Percentiles rank a stretch among this genome's conserved stretches.
Evolutionary conservation across 2,113 vertebrate genomes (phyloP).

Genomic region (Pao palembangensis): DNA sequence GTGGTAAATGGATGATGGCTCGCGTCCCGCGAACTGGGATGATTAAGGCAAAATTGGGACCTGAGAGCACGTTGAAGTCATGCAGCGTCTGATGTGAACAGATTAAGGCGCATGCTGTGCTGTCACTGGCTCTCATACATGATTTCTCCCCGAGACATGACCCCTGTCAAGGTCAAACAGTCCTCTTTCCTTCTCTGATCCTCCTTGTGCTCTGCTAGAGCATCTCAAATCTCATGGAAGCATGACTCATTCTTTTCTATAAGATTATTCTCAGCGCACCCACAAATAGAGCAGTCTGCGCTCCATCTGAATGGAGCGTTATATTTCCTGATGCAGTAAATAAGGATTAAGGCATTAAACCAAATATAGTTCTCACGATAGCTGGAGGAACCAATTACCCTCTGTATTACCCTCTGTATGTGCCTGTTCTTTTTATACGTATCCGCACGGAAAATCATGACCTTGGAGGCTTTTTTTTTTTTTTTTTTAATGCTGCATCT

Average conservation of each 20-base stretch:
- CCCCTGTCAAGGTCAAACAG: constrained; percentile 48
- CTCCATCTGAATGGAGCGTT: constrained; percentile 55
- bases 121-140: constrained; percentile 32
- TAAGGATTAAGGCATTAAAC: constrained; percentile 63
- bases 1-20: constrained; percentile 55
- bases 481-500: constrained; percentile 13
- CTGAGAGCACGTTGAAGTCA: constrained; percentile 28
- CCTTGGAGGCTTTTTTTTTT: constrained; percentile 20
- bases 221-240: constrained; percentile 59
- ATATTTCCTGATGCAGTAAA: constrained; percentile 63
- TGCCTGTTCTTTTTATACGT: constrained; percentile 35
- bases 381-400: constrained; percentile 54
- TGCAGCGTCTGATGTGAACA: constrained; percentile 44
- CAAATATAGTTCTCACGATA: constrained; percentile 59
- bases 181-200: constrained; percentile 43
- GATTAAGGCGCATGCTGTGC: constrained; percentile 43
- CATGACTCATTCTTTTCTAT: constrained; percentile 51
- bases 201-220: constrained; percentile 35
- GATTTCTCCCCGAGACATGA: constrained; percentile 40
- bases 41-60: constrained; percentile 51
- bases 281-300: constrained; percentile 49
- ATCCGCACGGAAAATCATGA: constrained; percentile 44
- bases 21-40: constrained; percentile 43
- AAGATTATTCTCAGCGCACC: constrained; percentile 58
- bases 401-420: constrained; percentile 38